Conservation (phyloP, 2,888 invertebrate genomes). For the Ormyrus nitidulus region DNA sequence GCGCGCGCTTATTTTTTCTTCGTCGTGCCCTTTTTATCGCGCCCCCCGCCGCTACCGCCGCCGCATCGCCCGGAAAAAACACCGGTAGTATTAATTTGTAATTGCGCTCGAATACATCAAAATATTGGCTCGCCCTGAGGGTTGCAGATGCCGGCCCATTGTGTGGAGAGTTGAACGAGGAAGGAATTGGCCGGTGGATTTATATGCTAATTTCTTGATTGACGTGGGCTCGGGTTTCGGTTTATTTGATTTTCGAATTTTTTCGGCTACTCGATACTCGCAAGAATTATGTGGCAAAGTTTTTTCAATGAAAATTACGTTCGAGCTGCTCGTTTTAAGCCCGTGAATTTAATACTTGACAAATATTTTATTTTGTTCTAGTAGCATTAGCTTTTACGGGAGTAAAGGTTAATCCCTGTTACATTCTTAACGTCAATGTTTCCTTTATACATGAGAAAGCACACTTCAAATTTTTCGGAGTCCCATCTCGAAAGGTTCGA, state of each 20-base stretch:
- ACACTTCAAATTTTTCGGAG: slow-evolving; percentile 33
- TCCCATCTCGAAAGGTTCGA: slow-evolving; percentile 22
- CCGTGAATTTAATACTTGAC: no score
- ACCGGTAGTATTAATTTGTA: slow-evolving; percentile 55
- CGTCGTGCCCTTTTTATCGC: slow-evolving; percentile 13
- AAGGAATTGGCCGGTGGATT: no score
- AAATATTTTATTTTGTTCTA: not conserved
- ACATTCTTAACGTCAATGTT: slow-evolving; percentile 6
- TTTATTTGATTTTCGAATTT: not conserved
- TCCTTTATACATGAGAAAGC: slow-evolving; percentile 19
- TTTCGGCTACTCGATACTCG: not conserved
- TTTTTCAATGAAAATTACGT: no score
- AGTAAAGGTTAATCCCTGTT: not conserved
- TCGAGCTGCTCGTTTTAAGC: no score
- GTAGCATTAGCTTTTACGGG: not conserved
- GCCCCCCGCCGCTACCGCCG: not conserved
- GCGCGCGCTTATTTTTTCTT: not conserved
- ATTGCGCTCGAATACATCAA: slow-evolving; percentile 40
- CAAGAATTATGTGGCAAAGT: no score
- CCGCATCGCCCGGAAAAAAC: slow-evolving; percentile 2
- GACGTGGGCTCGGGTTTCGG: not conserved
- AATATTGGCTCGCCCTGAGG: slow-evolving; percentile 22
- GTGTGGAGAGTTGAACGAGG: not conserved
- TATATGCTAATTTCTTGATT: not conserved
- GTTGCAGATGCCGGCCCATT: not conserved